These are phyloP conservation scores for Seriola dumerili DNA, from an alignment of 2,113 vertebrate genomes.

Conservation along the genomic window DNA sequence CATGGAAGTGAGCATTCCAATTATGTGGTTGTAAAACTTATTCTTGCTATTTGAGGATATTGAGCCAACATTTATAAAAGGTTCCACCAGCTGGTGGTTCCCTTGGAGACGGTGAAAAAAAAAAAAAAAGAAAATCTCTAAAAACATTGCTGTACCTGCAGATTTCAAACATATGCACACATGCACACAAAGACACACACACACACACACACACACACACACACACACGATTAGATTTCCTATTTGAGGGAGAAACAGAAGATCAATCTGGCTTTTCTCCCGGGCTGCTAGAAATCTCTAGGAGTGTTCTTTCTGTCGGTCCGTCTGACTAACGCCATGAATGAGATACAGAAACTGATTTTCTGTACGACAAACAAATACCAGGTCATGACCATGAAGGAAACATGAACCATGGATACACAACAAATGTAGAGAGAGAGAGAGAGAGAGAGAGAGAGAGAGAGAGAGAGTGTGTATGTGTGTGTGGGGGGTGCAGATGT, in stretches of 20 bases:
- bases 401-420: neutral
- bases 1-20: constrained; percentile 48
- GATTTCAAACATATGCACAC: constrained; percentile 29
- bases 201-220: neutral
- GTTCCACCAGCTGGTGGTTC: constrained; percentile 41
- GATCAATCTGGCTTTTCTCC: constrained; percentile 23
- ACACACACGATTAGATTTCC: constrained; percentile 24
- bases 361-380: neutral
- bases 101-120: constrained; percentile 21
- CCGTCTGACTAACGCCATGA: neutral
- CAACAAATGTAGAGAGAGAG: neutral
- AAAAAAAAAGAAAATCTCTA: neutral
- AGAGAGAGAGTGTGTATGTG: no score
- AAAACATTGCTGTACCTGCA: constrained; percentile 38
- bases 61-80: constrained; percentile 43
- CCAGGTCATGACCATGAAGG: neutral
- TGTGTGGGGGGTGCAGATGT: no score
- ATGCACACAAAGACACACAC: constrained; percentile 6
- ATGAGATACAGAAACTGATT: neutral
- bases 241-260: constrained; percentile 13
- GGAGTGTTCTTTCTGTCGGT: neutral
- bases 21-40: constrained; percentile 34
- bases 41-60: constrained; percentile 45
- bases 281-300: constrained; percentile 15
- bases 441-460: no score